These are phyloP conservation scores for Brachypodius melanocephalos DNA, from an alignment of 2,113 vertebrate genomes.

Conservation along the genomic window DNA sequence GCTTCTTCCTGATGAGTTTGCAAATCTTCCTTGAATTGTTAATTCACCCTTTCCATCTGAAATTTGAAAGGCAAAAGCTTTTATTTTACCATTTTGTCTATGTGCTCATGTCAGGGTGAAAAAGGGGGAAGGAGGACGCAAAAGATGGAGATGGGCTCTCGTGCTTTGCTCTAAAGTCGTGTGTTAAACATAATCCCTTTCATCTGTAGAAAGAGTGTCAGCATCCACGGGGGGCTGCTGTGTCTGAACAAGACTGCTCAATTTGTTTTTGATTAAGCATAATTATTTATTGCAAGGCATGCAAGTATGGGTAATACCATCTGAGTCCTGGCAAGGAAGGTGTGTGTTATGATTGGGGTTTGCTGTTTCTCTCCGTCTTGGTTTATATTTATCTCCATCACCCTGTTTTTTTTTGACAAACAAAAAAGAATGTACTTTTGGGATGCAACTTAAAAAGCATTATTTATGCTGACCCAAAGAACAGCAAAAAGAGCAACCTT, in stretches of 20 bases:
- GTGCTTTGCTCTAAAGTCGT: not conserved
- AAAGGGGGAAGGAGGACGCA: not conserved
- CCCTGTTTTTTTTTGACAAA: conserved; percentile 60
- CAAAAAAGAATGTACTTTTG: conserved; percentile 78
- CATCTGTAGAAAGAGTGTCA: not conserved
- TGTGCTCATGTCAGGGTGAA: not conserved
- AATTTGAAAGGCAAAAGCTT: not conserved
- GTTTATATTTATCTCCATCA: conserved; percentile 32
- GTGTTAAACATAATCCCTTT: not conserved
- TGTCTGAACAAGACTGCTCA: conserved; percentile 14
- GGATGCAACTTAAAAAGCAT: conserved; percentile 64
- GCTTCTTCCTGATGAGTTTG: conserved; percentile 1
- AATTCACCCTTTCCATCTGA: not conserved
- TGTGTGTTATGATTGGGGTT: not conserved
- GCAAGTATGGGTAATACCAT: not conserved
- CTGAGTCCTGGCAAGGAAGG: not conserved
- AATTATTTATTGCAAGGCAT: conserved; percentile 37
- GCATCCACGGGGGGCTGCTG: not conserved
- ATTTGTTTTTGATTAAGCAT: conserved; percentile 40
- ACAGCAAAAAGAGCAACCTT: conserved; percentile 62
- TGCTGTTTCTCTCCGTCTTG: conserved; percentile 12
- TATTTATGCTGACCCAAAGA: conserved; percentile 74
- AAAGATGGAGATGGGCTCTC: not conserved
- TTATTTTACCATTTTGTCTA: not conserved
- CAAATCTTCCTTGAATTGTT: not conserved